Evolutionary conservation across 2,113 vertebrate species (phyloP), one percentile per base, ranked within the genome.

Genomic region (Struthio camelus): DNA sequence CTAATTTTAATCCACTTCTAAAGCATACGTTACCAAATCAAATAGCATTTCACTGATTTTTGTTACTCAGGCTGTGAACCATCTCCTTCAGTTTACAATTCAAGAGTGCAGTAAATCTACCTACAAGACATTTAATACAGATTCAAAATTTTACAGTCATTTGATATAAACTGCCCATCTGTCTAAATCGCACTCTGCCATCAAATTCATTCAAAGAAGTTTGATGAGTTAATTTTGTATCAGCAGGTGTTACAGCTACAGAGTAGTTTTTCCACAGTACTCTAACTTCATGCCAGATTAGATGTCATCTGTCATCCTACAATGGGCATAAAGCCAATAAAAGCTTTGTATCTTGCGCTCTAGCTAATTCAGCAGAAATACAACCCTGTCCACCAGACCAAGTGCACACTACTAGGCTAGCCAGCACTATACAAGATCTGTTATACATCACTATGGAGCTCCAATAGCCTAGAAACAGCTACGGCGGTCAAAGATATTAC

Each of bases 261-360:
- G 20, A 53, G 16, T 0, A 42, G 12, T 38, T 80, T 83, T 82
- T 46, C 87, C 83, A 67, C 62, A 53, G 17, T 50, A 7, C 71
- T 59, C 75, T 46, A 72, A 76, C 32, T 91, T 85, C 80, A 46
- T 32, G 46, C 67, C 80, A 88, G 85, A 38, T 50, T 10, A 81
- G 88, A 80, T 78, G 46, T 88, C 80, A 80, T 54, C 67, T 90
- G 85, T 48, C 79, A 91, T 10, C 71, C 90, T n/a, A 66, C 67
- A 93, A 91, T 93, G 92, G 67, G 79, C 85, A 94, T 19, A 96
- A 95, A 91, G 82, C 53, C 80, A 80, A 93, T 71, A 90, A 51
- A 91, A 95, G 85, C 93, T 70, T 66, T 12, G 1, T 50, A 65
- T 85, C 75, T 73, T 6, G 3, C 32, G 30, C 82, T 85, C 32